Conservation (phyloP, 2,113 vertebrate species). For the Ahaetulla prasina region DNA sequence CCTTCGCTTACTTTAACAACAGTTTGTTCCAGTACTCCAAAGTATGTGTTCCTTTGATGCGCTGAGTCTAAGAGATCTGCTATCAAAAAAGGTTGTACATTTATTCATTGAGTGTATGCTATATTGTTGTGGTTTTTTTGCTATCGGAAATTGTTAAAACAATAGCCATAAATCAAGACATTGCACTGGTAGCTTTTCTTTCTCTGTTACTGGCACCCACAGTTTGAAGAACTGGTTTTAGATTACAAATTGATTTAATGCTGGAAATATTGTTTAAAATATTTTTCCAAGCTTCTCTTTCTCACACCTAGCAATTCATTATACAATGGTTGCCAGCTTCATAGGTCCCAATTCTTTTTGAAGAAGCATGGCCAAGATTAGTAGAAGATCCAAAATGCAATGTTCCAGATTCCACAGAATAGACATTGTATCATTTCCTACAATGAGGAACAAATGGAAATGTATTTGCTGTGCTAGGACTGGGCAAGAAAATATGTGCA, state of each 20-base stretch:
- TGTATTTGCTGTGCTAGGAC: not conserved
- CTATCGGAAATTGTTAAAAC: not conserved
- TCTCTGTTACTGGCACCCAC: accelerated
- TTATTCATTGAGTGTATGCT: slow-evolving; percentile 4
- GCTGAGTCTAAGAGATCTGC: not conserved
- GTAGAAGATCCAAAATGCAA: not conserved
- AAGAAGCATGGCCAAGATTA: not conserved
- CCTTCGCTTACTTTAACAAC: slow-evolving; percentile 45
- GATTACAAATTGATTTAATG: not conserved
- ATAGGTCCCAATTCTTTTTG: not conserved
- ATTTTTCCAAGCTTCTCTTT: not conserved
- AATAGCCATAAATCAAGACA: slow-evolving; percentile 19
- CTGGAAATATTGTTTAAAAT: not conserved
- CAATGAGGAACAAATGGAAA: not conserved
- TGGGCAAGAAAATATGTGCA: not conserved
- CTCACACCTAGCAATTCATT: not conserved
- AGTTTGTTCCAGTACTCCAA: slow-evolving; percentile 27
- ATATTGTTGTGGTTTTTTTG: not conserved
- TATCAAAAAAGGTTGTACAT: slow-evolving; percentile 12
- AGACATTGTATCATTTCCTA: not conserved
- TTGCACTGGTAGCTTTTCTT: not conserved
- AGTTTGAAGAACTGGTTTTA: slow-evolving; percentile 14
- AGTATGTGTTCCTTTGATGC: slow-evolving; percentile 6
- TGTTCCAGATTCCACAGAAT: not conserved
- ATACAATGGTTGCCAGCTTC: not conserved